phyloP scores from a whole-genome alignment of 2,888 invertebrate genomes.

The Lucinisca nassula region DNA sequence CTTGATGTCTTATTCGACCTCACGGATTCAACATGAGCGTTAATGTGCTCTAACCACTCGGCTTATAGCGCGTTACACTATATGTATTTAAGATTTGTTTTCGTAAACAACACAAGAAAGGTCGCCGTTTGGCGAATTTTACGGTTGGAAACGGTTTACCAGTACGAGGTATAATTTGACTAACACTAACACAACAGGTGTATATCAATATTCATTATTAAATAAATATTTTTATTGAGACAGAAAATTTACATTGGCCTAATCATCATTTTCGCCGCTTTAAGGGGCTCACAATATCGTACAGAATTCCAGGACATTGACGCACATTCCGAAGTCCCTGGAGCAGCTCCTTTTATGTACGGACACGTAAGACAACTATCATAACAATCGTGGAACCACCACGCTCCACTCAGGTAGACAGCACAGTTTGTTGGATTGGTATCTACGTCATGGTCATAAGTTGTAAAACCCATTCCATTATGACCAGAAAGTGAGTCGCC shows the following conservation, averaged over 20 bases:
- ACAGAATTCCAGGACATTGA: conserved; percentile 60
- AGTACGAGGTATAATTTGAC: too few relatives aligned
- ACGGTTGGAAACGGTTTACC: too few relatives aligned
- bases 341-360: conserved; percentile 15
- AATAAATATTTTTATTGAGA: too few relatives aligned
- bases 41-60: too few relatives aligned
- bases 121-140: too few relatives aligned
- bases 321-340: conserved; percentile 51
- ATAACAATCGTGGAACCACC: conserved; percentile 65
- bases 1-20: too few relatives aligned
- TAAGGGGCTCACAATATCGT: conserved; percentile 53
- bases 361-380: conserved; percentile 63
- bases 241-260: conserved; percentile 59
- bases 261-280: conserved; percentile 50
- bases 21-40: too few relatives aligned
- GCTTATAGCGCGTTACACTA: too few relatives aligned
- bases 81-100: too few relatives aligned
- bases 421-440: conserved; percentile 49
- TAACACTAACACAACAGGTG: too few relatives aligned
- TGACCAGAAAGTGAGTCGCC: conserved; percentile 57
- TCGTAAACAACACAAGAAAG: too few relatives aligned
- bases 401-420: conserved; percentile 37
- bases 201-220: too few relatives aligned
- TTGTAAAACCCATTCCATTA: conserved; percentile 53
- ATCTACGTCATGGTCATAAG: conserved; percentile 43